Conservation (phyloP, 2,888 invertebrate genomes). For the Lochmaea capreae region DNA sequence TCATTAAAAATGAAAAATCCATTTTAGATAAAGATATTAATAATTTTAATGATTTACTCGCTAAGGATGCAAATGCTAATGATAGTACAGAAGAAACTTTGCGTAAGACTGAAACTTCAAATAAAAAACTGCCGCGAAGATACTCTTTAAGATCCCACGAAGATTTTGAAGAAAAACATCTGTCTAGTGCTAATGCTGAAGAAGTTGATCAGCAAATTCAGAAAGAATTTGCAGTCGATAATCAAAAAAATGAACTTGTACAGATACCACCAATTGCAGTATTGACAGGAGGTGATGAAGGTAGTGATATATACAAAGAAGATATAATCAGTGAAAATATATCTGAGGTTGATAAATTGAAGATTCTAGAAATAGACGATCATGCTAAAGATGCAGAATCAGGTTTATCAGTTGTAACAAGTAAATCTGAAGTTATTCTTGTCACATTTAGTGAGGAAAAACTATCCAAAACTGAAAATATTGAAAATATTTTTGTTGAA, state of each 20-base stretch:
- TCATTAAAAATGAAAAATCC: background rate
- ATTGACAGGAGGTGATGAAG: background rate
- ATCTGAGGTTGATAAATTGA: background rate
- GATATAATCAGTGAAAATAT: background rate
- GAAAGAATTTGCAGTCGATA: background rate
- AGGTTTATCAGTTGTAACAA: no score
- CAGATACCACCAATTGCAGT: background rate
- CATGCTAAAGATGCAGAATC: background rate
- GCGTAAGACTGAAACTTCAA: background rate
- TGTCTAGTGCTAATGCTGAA: background rate
- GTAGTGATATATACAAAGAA: background rate
- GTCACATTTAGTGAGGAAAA: no score
- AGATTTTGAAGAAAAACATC: background rate
- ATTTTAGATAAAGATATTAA: background rate
- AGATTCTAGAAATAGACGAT: background rate
- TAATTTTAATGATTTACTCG: background rate
- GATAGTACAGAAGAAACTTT: background rate
- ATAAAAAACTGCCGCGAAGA: background rate
- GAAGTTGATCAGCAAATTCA: background rate
- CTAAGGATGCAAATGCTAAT: background rate
- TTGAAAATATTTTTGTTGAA: no score
- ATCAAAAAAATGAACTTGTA: background rate
- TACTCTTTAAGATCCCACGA: background rate
- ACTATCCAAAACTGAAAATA: no score
- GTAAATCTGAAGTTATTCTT: no score